A percentile compares a stretch with the other conserved stretches of the same genome.
These are phyloP conservation scores for Spilosoma lubricipeda DNA, from an alignment of 2,888 invertebrate genomes.

Conservation along the genomic window DNA sequence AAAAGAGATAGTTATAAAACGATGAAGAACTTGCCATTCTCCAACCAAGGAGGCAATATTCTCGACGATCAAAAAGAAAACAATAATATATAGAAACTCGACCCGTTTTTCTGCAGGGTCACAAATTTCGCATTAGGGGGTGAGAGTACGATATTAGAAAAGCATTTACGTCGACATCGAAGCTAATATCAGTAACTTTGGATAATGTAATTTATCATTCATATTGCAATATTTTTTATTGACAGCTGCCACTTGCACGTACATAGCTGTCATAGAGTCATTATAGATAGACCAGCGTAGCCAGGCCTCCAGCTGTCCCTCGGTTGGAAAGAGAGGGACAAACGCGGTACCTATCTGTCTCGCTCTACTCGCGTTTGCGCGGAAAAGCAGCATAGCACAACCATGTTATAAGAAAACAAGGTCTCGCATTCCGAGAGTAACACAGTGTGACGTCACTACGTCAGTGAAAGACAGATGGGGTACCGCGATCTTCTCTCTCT, in stretches of 20 bases:
- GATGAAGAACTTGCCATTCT: background rate
- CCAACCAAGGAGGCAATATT: background rate
- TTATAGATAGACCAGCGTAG: too few relatives aligned
- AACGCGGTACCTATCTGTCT: too few relatives aligned
- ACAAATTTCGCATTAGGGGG: background rate
- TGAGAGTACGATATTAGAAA: background rate
- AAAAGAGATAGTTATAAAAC: background rate
- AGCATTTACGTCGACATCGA: background rate
- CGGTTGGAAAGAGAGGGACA: too few relatives aligned
- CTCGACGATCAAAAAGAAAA: background rate
- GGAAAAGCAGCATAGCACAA: too few relatives aligned
- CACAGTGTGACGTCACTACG: too few relatives aligned
- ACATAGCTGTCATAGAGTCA: background rate
- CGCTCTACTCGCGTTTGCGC: too few relatives aligned
- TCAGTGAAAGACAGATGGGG: too few relatives aligned
- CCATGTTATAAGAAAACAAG: too few relatives aligned
- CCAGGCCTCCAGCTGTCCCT: too few relatives aligned
- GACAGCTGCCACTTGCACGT: background rate
- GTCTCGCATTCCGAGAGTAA: too few relatives aligned
- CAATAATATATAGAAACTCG: background rate
- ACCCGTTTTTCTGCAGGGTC: background rate
- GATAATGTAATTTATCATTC: background rate
- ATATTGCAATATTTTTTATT: background rate
- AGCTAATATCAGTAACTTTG: background rate
- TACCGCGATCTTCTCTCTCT: too few relatives aligned